Conservation (phyloP, 2,888 invertebrate species). For the Kryphioiulus occultus region DNA sequence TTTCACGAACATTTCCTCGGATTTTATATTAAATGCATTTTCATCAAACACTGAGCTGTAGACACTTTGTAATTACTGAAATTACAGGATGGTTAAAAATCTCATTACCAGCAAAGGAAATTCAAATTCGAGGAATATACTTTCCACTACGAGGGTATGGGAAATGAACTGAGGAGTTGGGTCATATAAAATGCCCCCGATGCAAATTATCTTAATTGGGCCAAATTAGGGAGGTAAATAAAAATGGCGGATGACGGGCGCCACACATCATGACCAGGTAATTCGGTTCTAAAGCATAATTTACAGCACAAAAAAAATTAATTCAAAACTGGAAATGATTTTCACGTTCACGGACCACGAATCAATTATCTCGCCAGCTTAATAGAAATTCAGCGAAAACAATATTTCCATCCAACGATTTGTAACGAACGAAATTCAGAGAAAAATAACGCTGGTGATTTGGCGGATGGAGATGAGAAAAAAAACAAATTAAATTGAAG, state of each 20-base stretch:
- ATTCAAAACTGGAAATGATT: neutral
- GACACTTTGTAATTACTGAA: neutral
- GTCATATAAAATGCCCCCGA: neutral
- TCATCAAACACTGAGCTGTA: neutral
- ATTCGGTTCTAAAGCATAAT: neutral
- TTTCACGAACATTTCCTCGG: neutral
- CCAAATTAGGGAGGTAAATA: neutral
- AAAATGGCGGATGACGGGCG: neutral
- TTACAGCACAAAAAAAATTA: neutral
- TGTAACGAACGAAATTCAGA: neutral
- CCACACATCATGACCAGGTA: neutral
- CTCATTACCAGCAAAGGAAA: neutral
- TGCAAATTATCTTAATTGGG: slow-evolving; percentile 21
- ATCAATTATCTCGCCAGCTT: neutral
- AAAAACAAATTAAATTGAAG: no score
- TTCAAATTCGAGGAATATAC: no score
- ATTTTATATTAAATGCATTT: neutral
- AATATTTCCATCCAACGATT: neutral
- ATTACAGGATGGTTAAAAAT: neutral
- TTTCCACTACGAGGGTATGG: no score
- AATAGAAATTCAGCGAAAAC: neutral
- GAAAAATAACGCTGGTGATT: no score
- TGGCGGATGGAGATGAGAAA: no score
- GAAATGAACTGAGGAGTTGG: neutral
- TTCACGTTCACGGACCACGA: neutral